phyloP scores from a whole-genome alignment of 2,888 invertebrate genomes.

The Lepeophtheirus nordmannii region DNA sequence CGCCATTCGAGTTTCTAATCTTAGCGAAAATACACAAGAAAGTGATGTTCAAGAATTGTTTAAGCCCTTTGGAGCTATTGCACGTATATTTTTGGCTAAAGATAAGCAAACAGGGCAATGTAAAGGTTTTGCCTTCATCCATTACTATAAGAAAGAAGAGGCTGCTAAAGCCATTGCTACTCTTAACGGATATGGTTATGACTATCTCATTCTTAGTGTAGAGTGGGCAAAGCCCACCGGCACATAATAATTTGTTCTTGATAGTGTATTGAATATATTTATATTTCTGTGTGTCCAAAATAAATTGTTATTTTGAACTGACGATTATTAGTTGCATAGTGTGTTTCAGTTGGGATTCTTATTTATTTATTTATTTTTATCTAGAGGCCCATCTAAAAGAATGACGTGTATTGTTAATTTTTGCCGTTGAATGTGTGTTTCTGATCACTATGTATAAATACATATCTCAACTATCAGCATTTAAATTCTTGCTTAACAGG shows the following conservation, averaged over 20 bases:
- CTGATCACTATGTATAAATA: no score
- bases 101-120: constrained; percentile 48
- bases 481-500: no score
- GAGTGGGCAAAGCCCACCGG: constrained; percentile 74
- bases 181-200: constrained; percentile 85
- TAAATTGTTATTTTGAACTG: no score
- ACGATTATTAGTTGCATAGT: no score
- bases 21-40: constrained; percentile 84
- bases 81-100: constrained; percentile 86
- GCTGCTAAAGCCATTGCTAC: constrained; percentile 77
- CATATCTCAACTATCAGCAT: no score
- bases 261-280: no score
- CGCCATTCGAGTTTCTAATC: constrained; percentile 89
- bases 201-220: constrained; percentile 93
- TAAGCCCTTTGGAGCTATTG: constrained; percentile 76
- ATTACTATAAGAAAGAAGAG: constrained; percentile 76
- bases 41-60: constrained; percentile 89
- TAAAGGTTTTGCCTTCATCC: constrained; percentile 94
- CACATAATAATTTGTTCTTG: background rate
- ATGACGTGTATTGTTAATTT: no score
- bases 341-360: no score
- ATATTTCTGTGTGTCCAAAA: no score
- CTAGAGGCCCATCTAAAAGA: no score
- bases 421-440: no score
- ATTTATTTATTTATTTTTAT: no score